phyloP scores from a whole-genome alignment of 2,888 invertebrate genomes.

The Stegana nigrithorax region DNA sequence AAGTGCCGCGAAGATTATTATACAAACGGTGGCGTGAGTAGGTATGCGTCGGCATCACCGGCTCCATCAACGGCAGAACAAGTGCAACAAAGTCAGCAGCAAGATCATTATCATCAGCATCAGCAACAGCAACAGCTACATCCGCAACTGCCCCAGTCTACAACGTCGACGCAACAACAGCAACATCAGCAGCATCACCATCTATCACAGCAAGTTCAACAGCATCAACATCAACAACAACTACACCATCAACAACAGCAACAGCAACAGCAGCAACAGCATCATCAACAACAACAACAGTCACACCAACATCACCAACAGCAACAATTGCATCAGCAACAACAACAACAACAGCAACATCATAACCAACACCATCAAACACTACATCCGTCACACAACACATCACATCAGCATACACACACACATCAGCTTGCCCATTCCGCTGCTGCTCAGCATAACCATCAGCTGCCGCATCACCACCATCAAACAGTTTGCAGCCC shows the following conservation, averaged over 20 bases:
- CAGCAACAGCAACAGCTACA: constrained; percentile 37
- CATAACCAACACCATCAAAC: constrained; percentile 45
- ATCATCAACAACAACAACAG: constrained; percentile 53
- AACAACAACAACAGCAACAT: constrained; percentile 39
- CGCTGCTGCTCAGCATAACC: constrained; percentile 40
- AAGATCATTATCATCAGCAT: constrained; percentile 38
- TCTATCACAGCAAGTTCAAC: constrained; percentile 22
- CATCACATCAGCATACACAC: constrained; percentile 33
- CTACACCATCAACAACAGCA: too few relatives aligned
- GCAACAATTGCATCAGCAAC: constrained; percentile 36
- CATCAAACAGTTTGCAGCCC: constrained; percentile 32
- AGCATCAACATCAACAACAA: too few relatives aligned
- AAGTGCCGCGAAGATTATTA: constrained; percentile 67
- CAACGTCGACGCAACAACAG: constrained; percentile 19
- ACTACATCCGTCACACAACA: constrained; percentile 50
- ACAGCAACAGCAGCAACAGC: constrained; percentile 36
- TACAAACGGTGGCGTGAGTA: constrained; percentile 44
- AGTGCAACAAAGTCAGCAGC: constrained; percentile 36
- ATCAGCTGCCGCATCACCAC: constrained; percentile 32
- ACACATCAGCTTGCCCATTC: constrained; percentile 10
- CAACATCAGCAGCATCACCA: constrained; percentile 31
- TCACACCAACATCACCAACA: constrained; percentile 41
- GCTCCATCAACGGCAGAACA: constrained; percentile 44
- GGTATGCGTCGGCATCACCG: constrained; percentile 33
- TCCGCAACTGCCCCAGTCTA: constrained; percentile 34